Evolutionary conservation across 2,113 vertebrate genomes (phyloP).

Genomic region (rat (Rattus norvegicus)): GRCr8 NC_086025.1:45205501-45206000

Average conservation of each 20-base stretch:
- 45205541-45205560: neutral
- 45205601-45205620: neutral
- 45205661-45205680: neutral
- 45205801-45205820: neutral
- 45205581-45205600: neutral
- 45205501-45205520: conserved; percentile 15
- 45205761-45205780: neutral
- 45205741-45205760: neutral
- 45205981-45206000: neutral
- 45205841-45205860: neutral
- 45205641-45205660: neutral
- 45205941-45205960: neutral
- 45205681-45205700: neutral
- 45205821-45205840: neutral
- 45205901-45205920: neutral
- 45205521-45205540: neutral
- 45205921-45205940: neutral
- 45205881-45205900: no score
- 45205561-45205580: neutral
- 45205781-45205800: neutral
- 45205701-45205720: neutral
- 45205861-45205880: neutral
- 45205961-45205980: neutral
- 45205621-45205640: neutral
- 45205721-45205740: neutral